phyloP scores from a whole-genome alignment of 2,888 invertebrate genomes.

The Athalia rosae region DNA sequence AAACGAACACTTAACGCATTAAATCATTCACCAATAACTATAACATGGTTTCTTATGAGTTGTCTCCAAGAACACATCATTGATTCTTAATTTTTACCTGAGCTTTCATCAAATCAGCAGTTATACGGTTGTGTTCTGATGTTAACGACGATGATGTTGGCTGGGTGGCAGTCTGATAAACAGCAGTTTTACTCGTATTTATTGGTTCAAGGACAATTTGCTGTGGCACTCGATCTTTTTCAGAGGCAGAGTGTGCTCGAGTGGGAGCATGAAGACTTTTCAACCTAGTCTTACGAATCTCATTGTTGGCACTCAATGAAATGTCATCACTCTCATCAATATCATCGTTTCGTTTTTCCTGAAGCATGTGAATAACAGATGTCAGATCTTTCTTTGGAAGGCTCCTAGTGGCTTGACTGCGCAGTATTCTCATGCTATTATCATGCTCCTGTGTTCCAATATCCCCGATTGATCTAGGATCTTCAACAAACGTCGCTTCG shows the following conservation, averaged over 20 bases:
- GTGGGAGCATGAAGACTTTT: not conserved
- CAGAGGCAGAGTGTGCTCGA: not conserved
- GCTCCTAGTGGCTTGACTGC: conserved; percentile 55
- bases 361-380: conserved; percentile 58
- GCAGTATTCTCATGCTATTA: conserved; percentile 56
- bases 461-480: not conserved
- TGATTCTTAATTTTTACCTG: conserved; percentile 74
- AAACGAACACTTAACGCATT: not conserved
- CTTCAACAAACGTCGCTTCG: not conserved
- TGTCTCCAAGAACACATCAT: not conserved
- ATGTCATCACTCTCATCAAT: conserved; percentile 14
- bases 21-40: too few relatives aligned
- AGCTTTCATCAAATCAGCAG: conserved; percentile 75
- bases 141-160: conserved; percentile 69
- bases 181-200: conserved; percentile 78
- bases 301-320: not conserved
- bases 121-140: not conserved
- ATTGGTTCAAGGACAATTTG: conserved; percentile 75
- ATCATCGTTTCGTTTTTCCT: conserved; percentile 50
- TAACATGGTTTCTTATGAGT: too few relatives aligned
- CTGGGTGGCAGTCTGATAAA: conserved; percentile 79
- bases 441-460: not conserved
- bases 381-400: conserved; percentile 60
- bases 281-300: not conserved
- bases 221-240: conserved; percentile 38